These are phyloP conservation scores for Steinernema khuongi DNA, from an alignment of 1,140 invertebrate species.

Conservation along the genomic window DNA sequence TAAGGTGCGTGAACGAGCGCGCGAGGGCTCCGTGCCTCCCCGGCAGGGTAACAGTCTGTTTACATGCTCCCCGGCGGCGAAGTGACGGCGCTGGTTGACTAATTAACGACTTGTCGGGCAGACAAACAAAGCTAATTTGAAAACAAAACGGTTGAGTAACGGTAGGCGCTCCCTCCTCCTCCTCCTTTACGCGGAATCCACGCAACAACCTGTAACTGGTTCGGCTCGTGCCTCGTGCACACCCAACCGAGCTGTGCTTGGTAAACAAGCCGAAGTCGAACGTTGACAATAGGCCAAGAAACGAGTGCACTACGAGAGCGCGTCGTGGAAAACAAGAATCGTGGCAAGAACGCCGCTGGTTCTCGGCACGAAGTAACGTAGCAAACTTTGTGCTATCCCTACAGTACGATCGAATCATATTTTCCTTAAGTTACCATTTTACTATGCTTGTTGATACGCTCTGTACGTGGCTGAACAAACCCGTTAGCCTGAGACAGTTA, in stretches of 20 bases:
- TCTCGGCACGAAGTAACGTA: too few species aligned
- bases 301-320: neutral
- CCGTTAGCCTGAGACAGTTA: too few species aligned
- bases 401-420: too few species aligned
- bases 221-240: neutral
- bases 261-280: neutral
- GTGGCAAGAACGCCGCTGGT: neutral
- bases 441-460: too few species aligned
- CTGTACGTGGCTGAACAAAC: too few species aligned
- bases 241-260: neutral
- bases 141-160: constrained; percentile 1
- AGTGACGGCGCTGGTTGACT: neutral
- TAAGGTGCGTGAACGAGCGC: neutral
- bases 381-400: too few species aligned
- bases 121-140: constrained; percentile 17
- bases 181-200: neutral
- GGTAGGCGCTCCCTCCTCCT: neutral
- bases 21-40: neutral
- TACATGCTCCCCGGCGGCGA: neutral
- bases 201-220: constrained; percentile 14
- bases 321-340: neutral
- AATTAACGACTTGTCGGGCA: neutral
- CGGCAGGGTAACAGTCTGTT: neutral
- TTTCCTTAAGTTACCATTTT: too few species aligned
- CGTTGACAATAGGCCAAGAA: neutral